Evolutionary conservation across 2,888 invertebrate genomes (phyloP).

Genomic region (Ganaspis brasiliensis): DNA sequence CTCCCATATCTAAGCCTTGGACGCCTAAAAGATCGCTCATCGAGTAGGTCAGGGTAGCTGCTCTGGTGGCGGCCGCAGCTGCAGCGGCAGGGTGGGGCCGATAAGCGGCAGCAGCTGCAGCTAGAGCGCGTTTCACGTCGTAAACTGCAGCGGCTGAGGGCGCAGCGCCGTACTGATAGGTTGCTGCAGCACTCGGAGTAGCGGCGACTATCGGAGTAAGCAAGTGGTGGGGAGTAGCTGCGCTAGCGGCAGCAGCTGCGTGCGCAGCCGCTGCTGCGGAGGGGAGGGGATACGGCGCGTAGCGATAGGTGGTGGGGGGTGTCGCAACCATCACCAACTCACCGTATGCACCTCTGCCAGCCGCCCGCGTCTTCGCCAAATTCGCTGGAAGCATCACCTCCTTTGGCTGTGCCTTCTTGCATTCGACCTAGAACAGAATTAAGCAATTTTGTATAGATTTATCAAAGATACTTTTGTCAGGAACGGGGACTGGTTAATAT

Average conservation of each 20-base stretch:
- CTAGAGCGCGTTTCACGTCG: constrained; percentile 83
- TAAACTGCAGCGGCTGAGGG: constrained; percentile 81
- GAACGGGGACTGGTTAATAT: too few species aligned
- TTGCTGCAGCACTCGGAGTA: constrained; percentile 72
- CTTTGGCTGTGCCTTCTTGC: constrained; percentile 99
- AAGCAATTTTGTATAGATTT: too few species aligned
- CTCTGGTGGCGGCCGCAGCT: constrained; percentile 76
- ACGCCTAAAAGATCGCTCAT: constrained; percentile 88
- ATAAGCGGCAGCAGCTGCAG: constrained; percentile 85
- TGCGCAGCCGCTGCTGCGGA: constrained; percentile 81
- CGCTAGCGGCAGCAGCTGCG: constrained; percentile 70
- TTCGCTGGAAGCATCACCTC: constrained; percentile 99
- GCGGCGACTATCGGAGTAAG: constrained; percentile 76
- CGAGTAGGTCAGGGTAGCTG: constrained; percentile 85
- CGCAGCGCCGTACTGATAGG: constrained; percentile 77
- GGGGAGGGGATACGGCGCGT: constrained; percentile 80
- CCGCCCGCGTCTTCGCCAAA: constrained; percentile 96
- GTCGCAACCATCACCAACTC: constrained; percentile 95
- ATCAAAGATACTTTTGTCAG: too few species aligned
- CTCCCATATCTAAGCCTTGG: constrained; percentile 86
- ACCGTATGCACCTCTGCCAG: constrained; percentile 98
- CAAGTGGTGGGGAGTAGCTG: constrained; percentile 76
- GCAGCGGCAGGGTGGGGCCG: constrained; percentile 81
- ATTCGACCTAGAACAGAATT: constrained; percentile 91
- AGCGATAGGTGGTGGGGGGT: constrained; percentile 83